Evolutionary conservation across 2,113 vertebrate species (phyloP), one percentile per base, ranked within the genome.

Genomic region (Rhizomys pruinosus): DNA sequence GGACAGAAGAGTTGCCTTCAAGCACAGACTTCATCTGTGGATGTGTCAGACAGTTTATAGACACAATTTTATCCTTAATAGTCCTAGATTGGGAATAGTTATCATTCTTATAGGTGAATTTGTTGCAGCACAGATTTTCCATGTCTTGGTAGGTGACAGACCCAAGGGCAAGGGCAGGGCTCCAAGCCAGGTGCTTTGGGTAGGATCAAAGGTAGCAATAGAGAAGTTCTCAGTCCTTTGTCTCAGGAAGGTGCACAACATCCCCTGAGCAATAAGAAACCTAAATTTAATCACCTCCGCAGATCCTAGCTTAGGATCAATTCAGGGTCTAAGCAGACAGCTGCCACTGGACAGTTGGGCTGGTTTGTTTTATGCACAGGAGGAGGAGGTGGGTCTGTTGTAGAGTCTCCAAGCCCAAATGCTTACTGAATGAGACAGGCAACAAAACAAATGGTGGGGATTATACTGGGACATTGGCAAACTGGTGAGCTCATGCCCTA

Each of bases 31-130:
- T 90, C 72, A 32, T 39, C 16, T 27, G 16, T 68, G 17, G 32
- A 52, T 44, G 59, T 25, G 34, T 20, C 63, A 92, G 69, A 74
- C 42, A 64, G 55, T 79, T 79, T 66, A 80, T 19, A 84, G 88
- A 52, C 44, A 82, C 0, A 77, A 59, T 61, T 37, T 87, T 76
- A 66, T 19, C 10, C 17, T 61, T 66, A 47, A 74, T 78, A 55
- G 39, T 9, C 4, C 3, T 55, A 32, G 32, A 72, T 9, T 1
- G 29, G n/a, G n/a, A 32, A 5, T 11, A 1, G 47, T 76, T 66
- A 29, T 71, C 64, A 29, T 22, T 47, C 52, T 84, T 7, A 37
- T 5, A 19, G 87, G 32, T 11, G 52, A 87, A 42, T 61, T 90
- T 57, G 27, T 19, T 17, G 84, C 37, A 39, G 57, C 10, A 27